Evolutionary conservation across 2,113 vertebrate species (phyloP).

Genomic region (Hemichromis elongatus): DNA sequence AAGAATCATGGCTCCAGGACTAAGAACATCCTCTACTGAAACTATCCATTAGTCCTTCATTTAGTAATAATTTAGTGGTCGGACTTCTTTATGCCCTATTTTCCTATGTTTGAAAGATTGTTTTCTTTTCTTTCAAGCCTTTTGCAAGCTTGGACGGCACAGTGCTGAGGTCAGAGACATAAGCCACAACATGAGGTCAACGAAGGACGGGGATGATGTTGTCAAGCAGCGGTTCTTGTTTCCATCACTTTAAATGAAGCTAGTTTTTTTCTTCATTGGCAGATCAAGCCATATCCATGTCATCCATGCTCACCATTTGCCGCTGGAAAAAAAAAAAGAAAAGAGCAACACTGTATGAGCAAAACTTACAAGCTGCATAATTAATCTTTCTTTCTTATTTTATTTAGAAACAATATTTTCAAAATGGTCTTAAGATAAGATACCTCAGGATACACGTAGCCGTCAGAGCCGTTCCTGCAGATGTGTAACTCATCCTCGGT

Average conservation of each 20-base stretch:
- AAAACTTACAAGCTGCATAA: neutral
- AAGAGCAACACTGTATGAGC: neutral
- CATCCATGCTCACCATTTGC: constrained; percentile 82
- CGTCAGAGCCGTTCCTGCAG: constrained; percentile 78
- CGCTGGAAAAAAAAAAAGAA: constrained; percentile 62
- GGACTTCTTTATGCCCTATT: neutral
- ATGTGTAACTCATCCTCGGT: constrained; percentile 83
- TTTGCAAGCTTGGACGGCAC: constrained; percentile 33
- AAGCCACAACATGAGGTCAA: constrained; percentile 38
- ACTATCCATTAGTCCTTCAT: constrained; percentile 2
- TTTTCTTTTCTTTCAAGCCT: neutral
- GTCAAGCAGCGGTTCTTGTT: constrained; percentile 25
- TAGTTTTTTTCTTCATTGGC: constrained; percentile 9
- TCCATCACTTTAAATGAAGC: neutral
- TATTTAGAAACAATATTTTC: neutral
- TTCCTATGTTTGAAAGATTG: neutral
- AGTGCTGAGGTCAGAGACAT: constrained; percentile 36
- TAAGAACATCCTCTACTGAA: neutral
- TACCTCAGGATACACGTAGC: constrained; percentile 83
- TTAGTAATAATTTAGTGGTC: neutral
- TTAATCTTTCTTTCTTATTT: neutral
- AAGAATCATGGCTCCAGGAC: neutral
- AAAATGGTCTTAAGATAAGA: neutral
- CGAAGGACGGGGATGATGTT: neutral
- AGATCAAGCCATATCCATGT: constrained; percentile 70